These are phyloP conservation scores for Chondrilla cf. caribensis DNA, from an alignment of 37 sponge, comb jelly and placozoan species.

Conservation along the genomic window DNA sequence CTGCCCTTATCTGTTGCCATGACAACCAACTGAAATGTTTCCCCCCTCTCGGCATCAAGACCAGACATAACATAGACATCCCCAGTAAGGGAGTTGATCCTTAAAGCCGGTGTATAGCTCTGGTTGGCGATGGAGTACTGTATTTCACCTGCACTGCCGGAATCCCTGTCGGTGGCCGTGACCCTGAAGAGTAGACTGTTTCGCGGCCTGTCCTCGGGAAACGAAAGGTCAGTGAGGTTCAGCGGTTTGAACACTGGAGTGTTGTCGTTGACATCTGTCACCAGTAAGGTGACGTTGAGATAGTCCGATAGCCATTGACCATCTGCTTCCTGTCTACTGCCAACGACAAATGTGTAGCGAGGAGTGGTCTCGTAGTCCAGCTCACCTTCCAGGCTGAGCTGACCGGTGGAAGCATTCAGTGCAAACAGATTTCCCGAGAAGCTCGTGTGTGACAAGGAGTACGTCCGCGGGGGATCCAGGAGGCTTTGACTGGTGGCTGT, in stretches of 20 bases:
- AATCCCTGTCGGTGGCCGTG: constrained; percentile 61
- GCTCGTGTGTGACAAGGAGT: background rate
- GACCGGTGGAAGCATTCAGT: constrained; percentile 51
- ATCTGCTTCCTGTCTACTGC: constrained; percentile 43
- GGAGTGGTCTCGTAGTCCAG: constrained; percentile 59
- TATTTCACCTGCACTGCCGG: constrained; percentile 37
- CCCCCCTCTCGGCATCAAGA: constrained; percentile 13
- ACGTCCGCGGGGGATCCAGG: background rate
- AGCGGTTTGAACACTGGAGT: constrained; percentile 49
- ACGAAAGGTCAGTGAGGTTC: constrained; percentile 20
- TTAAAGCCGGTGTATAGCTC: constrained; percentile 14
- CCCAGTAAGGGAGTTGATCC: constrained; percentile 13
- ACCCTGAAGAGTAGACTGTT: constrained; percentile 39
- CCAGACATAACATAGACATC: constrained; percentile 17
- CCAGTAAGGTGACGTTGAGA: constrained; percentile 39
- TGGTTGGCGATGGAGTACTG: constrained; percentile 42
- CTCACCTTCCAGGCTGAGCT: constrained; percentile 8
- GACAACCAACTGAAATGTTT: constrained; percentile 15
- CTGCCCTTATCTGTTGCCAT: constrained; percentile 29
- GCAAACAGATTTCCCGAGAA: constrained; percentile 23
- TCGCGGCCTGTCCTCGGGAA: constrained; percentile 22
- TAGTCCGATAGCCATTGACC: constrained; percentile 7
- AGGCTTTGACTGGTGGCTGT: constrained; percentile 19
- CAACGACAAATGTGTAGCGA: constrained; percentile 40
- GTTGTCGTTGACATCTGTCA: constrained; percentile 74